phyloP scores from a whole-genome alignment of 2,797 vertebrate species.

The Acipenser oxyrinchus region DNA sequence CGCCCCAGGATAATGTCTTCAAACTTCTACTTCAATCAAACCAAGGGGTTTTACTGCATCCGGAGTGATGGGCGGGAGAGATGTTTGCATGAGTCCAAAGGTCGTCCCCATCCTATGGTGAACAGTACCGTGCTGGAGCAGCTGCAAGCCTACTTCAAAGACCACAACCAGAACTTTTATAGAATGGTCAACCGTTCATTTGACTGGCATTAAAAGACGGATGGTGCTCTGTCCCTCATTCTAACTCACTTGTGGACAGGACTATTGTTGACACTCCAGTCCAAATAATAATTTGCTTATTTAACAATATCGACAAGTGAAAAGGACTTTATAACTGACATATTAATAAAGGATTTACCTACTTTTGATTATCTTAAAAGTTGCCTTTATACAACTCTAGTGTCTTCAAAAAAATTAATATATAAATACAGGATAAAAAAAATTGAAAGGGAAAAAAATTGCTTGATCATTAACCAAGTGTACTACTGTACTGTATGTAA shows the following conservation, averaged over 20 bases:
- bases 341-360: not conserved
- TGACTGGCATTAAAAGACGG: constrained; percentile 69
- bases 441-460: constrained; percentile 29
- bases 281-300: not conserved
- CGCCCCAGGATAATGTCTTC: constrained; percentile 77
- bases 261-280: not conserved
- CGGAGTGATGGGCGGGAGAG: constrained; percentile 82
- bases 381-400: constrained; percentile 40
- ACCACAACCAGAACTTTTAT: constrained; percentile 87
- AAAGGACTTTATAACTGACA: constrained; percentile 24
- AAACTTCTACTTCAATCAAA: constrained; percentile 95
- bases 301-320: constrained; percentile 7
- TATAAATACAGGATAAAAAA: constrained; percentile 26
- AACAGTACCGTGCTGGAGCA: constrained; percentile 80
- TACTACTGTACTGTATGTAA: constrained; percentile 49
- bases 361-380: constrained; percentile 12
- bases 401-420: constrained; percentile 40
- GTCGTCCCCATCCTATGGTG: constrained; percentile 78
- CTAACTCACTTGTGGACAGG: not conserved
- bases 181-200: constrained; percentile 83
- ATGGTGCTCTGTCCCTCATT: not conserved
- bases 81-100: constrained; percentile 88
- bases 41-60: constrained; percentile 91
- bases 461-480: constrained; percentile 48
- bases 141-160: constrained; percentile 77